Evolutionary conservation across 1,140 invertebrate genomes (phyloP), one percentile per base, ranked within the genome.

Genomic region (Monochamus saltuarius): DNA sequence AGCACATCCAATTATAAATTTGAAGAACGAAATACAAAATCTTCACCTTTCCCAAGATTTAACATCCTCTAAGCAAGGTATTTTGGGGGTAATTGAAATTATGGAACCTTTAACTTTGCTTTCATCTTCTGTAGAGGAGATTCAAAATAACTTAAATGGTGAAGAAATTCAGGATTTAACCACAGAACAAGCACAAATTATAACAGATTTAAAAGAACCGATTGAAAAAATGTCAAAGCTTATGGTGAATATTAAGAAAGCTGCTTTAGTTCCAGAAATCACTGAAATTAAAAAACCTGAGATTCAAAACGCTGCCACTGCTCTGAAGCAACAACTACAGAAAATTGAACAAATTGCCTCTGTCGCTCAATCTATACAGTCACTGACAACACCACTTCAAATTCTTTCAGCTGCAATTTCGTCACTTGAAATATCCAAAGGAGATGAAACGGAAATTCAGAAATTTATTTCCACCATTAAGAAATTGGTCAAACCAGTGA

Each of bases 41-140:
- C n/a, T 56, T 62, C 14, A 17, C 13, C 9, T 7, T 16, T 16
- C 40, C 7, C 40, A 16, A 43, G 13, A 13, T 8, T 13, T 59
- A 60, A 22, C 46, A 14, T 37, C 14, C 34, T 57, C 64, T 7
- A 43, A 69, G 37, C 59, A 64, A 54, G 68, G 61, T 9, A 45
- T 68, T 13, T 38, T 66, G 9, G 40, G 52, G 9, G n/a, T 67
- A 7, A 35, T 57, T 22, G 40, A 61, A 37, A 14, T 62, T 37
- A 34, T 22, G 16, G 56, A 58, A 16, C 13, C 38, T 8, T 36
- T 66, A 11, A 34, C 13, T 37, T 22, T 42, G 6, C 34, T 64
- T 13, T 10, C 22, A 40, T 16, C 13, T 40, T 14, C 56, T 13
- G 19, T 59, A 13, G 34, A 0, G n/a, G 6, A 29, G 10, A 42